phyloP scores from a whole-genome alignment of 2,888 invertebrate genomes.

The Lordiphosa andalusiaca region DNA sequence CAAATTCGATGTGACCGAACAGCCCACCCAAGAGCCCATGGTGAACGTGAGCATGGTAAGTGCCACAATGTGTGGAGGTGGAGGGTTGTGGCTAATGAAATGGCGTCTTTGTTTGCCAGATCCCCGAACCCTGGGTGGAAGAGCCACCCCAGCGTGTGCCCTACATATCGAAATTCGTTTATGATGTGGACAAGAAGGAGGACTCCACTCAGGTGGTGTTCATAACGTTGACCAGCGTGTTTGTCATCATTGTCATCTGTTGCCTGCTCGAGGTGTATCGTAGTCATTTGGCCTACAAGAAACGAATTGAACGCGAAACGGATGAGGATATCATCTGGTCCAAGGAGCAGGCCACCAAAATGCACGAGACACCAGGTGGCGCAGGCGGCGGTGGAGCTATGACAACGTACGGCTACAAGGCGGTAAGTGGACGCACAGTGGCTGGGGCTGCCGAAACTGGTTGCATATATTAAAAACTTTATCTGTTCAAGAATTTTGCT shows the following conservation, averaged over 20 bases:
- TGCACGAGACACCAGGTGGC: slow-evolving; percentile 83
- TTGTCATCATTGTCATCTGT: slow-evolving; percentile 85
- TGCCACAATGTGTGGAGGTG: slow-evolving; percentile 12
- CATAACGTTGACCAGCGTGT: slow-evolving; percentile 88
- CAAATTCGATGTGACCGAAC: slow-evolving; percentile 85
- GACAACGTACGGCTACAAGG: slow-evolving; percentile 81
- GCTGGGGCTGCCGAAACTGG: neutral
- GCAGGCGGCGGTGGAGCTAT: slow-evolving; percentile 27
- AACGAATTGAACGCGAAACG: slow-evolving; percentile 87
- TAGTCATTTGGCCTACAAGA: slow-evolving; percentile 87
- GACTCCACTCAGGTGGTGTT: slow-evolving; percentile 91
- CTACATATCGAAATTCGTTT: slow-evolving; percentile 86
- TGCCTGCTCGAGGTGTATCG: slow-evolving; percentile 89
- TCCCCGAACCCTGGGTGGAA: slow-evolving; percentile 85
- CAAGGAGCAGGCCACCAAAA: slow-evolving; percentile 87
- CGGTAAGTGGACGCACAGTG: slow-evolving; percentile 78
- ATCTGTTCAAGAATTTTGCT: too few relatives aligned
- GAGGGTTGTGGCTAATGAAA: slow-evolving; percentile 53
- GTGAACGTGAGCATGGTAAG: slow-evolving; percentile 84
- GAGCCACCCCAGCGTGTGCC: slow-evolving; percentile 89
- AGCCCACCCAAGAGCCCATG: slow-evolving; percentile 82
- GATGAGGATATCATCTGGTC: slow-evolving; percentile 88
- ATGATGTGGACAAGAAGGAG: slow-evolving; percentile 88
- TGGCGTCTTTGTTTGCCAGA: slow-evolving; percentile 33
- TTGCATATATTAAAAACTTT: too few relatives aligned